These are phyloP conservation scores for Phycodurus eques DNA, from an alignment of 2,113 vertebrate genomes.

Conservation along the genomic window DNA sequence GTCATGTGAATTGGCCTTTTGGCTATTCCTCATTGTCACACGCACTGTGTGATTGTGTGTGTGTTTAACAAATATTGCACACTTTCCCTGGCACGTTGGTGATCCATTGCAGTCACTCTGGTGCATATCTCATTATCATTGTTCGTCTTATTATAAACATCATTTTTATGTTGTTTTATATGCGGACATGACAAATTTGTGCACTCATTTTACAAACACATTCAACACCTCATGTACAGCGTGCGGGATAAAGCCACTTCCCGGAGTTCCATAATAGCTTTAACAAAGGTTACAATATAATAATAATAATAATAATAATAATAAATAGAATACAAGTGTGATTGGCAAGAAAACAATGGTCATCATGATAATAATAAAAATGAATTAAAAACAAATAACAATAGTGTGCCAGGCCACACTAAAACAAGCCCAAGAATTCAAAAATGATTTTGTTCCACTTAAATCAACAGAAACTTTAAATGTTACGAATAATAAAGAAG, in stretches of 20 bases:
- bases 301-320: background rate
- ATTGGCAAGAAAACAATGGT: constrained; percentile 4
- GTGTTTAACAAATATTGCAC: constrained; percentile 78
- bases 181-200: constrained; percentile 53
- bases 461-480: constrained; percentile 5
- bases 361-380: background rate
- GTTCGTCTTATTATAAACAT: background rate
- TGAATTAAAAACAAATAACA: background rate
- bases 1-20: background rate
- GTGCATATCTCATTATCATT: constrained; percentile 45
- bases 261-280: constrained; percentile 5
- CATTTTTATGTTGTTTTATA: constrained; percentile 61
- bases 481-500: constrained; percentile 1
- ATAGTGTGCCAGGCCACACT: background rate
- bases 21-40: constrained; percentile 26
- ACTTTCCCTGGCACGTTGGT: constrained; percentile 77
- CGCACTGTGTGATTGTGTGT: constrained; percentile 74
- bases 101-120: constrained; percentile 79
- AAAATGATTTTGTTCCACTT: background rate
- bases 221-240: background rate
- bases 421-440: background rate
- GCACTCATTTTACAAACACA: constrained; percentile 1
- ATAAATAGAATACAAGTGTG: background rate
- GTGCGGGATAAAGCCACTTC: background rate
- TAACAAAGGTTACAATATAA: background rate